Evolutionary conservation across 30 jellyfish, hydroid and myxozoan species (phyloP), one percentile per base, ranked within the genome.

Genomic region (Clytia hemisphaerica): DNA sequence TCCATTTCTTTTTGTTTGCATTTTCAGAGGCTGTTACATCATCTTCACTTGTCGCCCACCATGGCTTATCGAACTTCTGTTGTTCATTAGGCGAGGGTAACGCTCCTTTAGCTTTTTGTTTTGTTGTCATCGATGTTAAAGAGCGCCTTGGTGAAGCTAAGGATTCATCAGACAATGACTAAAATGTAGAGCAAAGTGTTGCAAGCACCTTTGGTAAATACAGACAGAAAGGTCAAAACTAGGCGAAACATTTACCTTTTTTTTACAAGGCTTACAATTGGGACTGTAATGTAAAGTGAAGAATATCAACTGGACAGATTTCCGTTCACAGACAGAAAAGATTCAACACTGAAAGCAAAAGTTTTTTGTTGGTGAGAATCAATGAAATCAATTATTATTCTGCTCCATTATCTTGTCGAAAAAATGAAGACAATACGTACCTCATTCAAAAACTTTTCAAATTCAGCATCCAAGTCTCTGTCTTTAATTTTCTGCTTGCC

Each of bases 401-500:
- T n/a, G n/a, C n/a, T n/a, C n/a, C n/a, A n/a, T n/a, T n/a, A n/a
- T n/a, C n/a, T n/a, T n/a, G n/a, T n/a, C n/a, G n/a, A n/a, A n/a
- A n/a, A n/a, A n/a, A n/a, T n/a, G n/a, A n/a, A n/a, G n/a, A n/a
- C n/a, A 40, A 37, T 62, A 5, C 58, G n/a, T 60, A 57, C 93
- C 93, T 79, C 93, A 30, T 79, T 79, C 78, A 79, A 44, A 22
- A 79, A 79, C 45, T 79, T 79, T 51, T 79, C 93, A 58, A 79
- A 79, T 51, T 79, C 93, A 4, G 51, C 93, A 67, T 79, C 93
- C 38, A 79, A 60, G 58, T 70, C 83, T 12, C 59, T 26, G 76
- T 34, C 70, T 15, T 72, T 24, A 1, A 72, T 1, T 48, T 57
- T 72, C 14, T 37, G 30, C 58, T 58, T 59, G 19, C 35, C 65